phyloP scores from a whole-genome alignment of 2,113 vertebrate genomes.

The Tylochromis polylepis region DNA sequence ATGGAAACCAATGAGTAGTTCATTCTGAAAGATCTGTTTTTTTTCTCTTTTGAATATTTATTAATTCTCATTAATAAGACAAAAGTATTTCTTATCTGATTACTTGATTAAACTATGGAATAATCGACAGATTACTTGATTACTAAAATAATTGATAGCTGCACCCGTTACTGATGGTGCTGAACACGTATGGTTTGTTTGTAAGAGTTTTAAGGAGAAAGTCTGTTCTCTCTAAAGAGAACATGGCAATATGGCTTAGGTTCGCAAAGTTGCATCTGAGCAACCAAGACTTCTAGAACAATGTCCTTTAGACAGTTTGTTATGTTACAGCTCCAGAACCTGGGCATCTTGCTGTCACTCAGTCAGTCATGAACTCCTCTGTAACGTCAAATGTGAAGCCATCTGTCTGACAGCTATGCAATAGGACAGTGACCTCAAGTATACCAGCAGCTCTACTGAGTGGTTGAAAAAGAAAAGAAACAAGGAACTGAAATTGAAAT shows the following conservation, averaged over 20 bases:
- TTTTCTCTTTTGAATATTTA: background rate
- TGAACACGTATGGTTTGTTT: background rate
- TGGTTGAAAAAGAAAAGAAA: background rate
- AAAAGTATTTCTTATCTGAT: background rate
- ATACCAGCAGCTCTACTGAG: background rate
- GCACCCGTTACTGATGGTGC: background rate
- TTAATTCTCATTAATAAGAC: background rate
- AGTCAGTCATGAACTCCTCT: background rate
- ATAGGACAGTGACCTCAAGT: background rate
- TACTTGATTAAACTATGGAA: background rate
- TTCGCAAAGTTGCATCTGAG: background rate
- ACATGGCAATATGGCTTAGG: background rate
- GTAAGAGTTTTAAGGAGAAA: background rate
- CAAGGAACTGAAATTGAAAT: background rate
- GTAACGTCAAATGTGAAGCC: background rate
- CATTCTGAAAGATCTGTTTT: too few species aligned
- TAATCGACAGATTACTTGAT: background rate
- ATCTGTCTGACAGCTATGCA: background rate
- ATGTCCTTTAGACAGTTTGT: background rate
- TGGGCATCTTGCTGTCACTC: background rate
- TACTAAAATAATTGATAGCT: background rate
- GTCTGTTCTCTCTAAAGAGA: background rate
- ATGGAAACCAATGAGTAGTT: too few species aligned
- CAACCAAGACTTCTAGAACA: background rate
- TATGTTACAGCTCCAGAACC: background rate